Evolutionary conservation across 1,140 invertebrate species (phyloP), one percentile per base, ranked within the genome.

Genomic region (Danaus plexippus): DNA sequence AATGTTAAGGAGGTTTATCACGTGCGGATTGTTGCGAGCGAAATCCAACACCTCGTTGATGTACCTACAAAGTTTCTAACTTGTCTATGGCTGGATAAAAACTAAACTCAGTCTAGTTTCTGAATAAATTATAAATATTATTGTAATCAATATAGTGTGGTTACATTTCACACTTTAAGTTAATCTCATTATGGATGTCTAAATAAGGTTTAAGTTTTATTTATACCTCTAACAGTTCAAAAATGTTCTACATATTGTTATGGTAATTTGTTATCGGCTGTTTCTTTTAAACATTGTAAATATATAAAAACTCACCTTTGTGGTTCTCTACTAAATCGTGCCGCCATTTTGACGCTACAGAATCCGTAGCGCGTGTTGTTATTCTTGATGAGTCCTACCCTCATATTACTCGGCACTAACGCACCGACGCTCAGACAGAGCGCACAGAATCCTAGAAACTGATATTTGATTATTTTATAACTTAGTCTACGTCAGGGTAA

Each of bases 391-490:
- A 92, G 66, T 9, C 92, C 92, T 12, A 92, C 87, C 55, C 89
- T 90, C 43, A 90, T 88, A 77, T 93, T 92, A 32, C 89, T 89
- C 0, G 92, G 91, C 43, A 93, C 88, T 9, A 93, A 70, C 2
- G 88, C 88, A 3, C 92, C 92, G 15, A 87, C 76, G 3, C 88
- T 88, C 22, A 87, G 65, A 2, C 90, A 88, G 15, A 93, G 72
- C 0, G 89, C 84, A 68, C 92, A 93, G 71, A 93, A 93, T 49
- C 92, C 92, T 62, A 91, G 71, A 73, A 89, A 92, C 92, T 93
- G 71, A 57, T 66, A 54, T 2, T 11, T 2, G 44, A 9, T 9
- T 3, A 41, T 48, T 55, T 18, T 32, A 32, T 32, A 32, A 32
- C 7, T 22, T 22, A 2, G 18, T 22, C 18, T 22, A 22, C n/a